Conservation (phyloP, 1,140 invertebrate genomes). For the Drosophila ambigua region DNA sequence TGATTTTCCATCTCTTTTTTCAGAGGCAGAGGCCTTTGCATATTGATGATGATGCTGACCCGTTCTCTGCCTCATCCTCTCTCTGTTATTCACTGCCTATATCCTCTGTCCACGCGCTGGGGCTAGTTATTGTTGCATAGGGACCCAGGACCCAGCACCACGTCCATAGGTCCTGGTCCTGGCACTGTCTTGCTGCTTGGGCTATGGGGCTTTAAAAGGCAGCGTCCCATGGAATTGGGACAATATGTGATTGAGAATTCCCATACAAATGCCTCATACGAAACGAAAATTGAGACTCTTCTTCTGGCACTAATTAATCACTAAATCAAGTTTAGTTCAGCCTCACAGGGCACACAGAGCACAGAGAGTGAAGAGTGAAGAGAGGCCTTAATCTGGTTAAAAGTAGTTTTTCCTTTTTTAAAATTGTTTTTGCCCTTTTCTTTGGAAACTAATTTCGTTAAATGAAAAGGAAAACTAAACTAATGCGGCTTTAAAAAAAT, state of each 20-base stretch:
- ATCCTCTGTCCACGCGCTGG: conserved; percentile 3
- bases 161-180: conserved; percentile 26
- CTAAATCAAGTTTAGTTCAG: too few relatives aligned
- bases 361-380: too few relatives aligned
- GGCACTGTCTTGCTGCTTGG: not conserved
- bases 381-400: too few relatives aligned
- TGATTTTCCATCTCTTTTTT: conserved; percentile 8
- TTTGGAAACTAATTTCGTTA: too few relatives aligned
- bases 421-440: too few relatives aligned
- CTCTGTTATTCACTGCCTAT: not conserved
- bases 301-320: too few relatives aligned
- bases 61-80: conserved; percentile 20
- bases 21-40: conserved; percentile 51
- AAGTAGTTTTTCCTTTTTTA: too few relatives aligned
- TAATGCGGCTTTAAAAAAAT: too few relatives aligned
- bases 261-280: not conserved
- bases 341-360: too few relatives aligned
- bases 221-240: conserved; percentile 49
- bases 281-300: too few relatives aligned
- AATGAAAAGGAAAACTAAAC: too few relatives aligned
- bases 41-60: conserved; percentile 68
- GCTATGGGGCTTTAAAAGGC: conserved; percentile 38
- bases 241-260: conserved; percentile 23
- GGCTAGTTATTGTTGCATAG: conserved; percentile 47
- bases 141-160: conserved; percentile 13